Conservation (phyloP, 2,888 invertebrate species). For the Clepsis dumicolana region DNA sequence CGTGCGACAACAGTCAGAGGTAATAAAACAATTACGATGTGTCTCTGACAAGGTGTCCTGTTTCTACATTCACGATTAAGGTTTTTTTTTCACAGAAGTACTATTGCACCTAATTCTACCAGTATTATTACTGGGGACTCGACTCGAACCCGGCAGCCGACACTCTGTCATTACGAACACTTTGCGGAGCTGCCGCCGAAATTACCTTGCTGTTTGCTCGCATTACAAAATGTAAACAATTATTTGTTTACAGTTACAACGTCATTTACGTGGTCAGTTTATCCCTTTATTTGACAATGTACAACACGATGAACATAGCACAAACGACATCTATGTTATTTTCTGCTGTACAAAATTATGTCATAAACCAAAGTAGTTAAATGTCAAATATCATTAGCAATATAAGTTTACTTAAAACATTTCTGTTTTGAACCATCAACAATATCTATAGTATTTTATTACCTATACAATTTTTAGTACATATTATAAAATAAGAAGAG, state of each 20-base stretch:
- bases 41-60: not conserved
- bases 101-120: not conserved
- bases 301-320: too few species aligned
- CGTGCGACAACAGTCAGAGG: not conserved
- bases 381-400: too few species aligned
- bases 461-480: too few species aligned
- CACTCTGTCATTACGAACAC: not conserved
- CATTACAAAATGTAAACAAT: not conserved
- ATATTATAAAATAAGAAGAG: too few species aligned
- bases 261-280: not conserved
- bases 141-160: not conserved
- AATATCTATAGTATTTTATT: too few species aligned
- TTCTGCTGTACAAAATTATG: too few species aligned
- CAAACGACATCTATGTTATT: too few species aligned
- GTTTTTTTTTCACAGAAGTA: not conserved
- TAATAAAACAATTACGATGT: not conserved
- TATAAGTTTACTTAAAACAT: too few species aligned
- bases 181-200: not conserved
- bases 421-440: too few species aligned
- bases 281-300: not conserved
- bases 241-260: conserved; percentile 1
- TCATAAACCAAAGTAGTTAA: too few species aligned
- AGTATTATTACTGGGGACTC: too few species aligned
- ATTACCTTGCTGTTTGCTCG: not conserved
- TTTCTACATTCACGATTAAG: not conserved